phyloP scores from a whole-genome alignment of 2,888 invertebrate species.

The Scaptomyza flava region DNA sequence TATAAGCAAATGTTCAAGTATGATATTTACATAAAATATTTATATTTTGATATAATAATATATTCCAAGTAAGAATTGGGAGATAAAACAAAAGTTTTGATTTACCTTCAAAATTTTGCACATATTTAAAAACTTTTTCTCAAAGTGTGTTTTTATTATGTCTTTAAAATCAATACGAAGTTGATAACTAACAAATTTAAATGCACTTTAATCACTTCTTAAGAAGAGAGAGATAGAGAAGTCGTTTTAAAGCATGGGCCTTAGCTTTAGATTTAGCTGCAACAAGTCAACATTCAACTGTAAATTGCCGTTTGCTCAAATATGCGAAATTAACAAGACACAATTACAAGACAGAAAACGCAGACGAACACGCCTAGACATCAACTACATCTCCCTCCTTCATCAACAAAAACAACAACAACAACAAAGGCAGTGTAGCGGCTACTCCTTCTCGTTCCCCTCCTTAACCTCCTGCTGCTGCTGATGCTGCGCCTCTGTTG shows the following conservation, averaged over 20 bases:
- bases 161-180: constrained; percentile 68
- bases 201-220: constrained; percentile 61
- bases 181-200: constrained; percentile 78
- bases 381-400: constrained; percentile 39
- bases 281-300: constrained; percentile 60
- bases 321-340: constrained; percentile 81
- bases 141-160: constrained; percentile 62
- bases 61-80: too few relatives aligned
- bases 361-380: constrained; percentile 74
- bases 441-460: constrained; percentile 11
- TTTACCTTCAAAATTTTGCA: not conserved
- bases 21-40: too few relatives aligned
- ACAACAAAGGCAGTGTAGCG: not conserved
- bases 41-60: too few relatives aligned
- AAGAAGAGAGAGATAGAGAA: not conserved
- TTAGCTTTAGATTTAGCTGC: constrained; percentile 31
- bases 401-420: constrained; percentile 3
- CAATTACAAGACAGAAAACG: constrained; percentile 77
- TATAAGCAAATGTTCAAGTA: too few relatives aligned
- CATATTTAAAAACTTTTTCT: not conserved
- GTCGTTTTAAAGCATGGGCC: not conserved
- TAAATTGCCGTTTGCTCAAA: constrained; percentile 80
- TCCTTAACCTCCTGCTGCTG: constrained; percentile 12
- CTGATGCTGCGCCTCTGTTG: constrained; percentile 23
- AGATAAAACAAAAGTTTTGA: not conserved